Conservation (phyloP, 2,888 invertebrate species). For the Chloromyia formosa region DNA sequence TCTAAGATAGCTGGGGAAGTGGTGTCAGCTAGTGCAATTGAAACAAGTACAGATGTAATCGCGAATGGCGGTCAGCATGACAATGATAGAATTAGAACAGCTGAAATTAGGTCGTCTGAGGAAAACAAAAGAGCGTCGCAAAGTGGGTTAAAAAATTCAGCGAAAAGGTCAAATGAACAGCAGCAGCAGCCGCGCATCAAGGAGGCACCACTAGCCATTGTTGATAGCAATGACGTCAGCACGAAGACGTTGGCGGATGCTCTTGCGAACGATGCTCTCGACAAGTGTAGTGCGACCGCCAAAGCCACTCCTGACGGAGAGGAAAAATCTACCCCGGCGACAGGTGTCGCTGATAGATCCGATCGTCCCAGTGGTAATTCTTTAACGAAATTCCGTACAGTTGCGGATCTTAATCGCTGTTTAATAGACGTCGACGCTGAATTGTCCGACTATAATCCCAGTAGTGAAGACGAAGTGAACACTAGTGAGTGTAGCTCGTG, state of each 20-base stretch:
- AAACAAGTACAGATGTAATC: conserved; percentile 45
- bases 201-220: background rate
- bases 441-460: conserved; percentile 63
- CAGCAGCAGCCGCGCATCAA: background rate
- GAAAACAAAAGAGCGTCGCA: conserved; percentile 31
- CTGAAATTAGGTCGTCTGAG: conserved; percentile 46
- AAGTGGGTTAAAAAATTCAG: conserved; percentile 45
- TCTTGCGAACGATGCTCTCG: background rate
- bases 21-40: conserved; percentile 38
- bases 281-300: background rate
- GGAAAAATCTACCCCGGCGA: background rate
- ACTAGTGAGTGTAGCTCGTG: conserved; percentile 60
- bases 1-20: conserved; percentile 23
- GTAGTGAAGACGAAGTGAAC: conserved; percentile 57
- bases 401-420: conserved; percentile 64
- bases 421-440: conserved; percentile 64
- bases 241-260: background rate
- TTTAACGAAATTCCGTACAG: conserved; percentile 64
- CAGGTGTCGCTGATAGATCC: conserved; percentile 30
- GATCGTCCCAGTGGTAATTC: conserved; percentile 43
- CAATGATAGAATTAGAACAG: conserved; percentile 46
- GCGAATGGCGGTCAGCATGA: conserved; percentile 43
- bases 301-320: background rate
- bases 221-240: conserved; percentile 32
- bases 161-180: conserved; percentile 45